phyloP scores from a whole-genome alignment of 2,797 vertebrate species.

The Aeoliscus strigatus region DNA sequence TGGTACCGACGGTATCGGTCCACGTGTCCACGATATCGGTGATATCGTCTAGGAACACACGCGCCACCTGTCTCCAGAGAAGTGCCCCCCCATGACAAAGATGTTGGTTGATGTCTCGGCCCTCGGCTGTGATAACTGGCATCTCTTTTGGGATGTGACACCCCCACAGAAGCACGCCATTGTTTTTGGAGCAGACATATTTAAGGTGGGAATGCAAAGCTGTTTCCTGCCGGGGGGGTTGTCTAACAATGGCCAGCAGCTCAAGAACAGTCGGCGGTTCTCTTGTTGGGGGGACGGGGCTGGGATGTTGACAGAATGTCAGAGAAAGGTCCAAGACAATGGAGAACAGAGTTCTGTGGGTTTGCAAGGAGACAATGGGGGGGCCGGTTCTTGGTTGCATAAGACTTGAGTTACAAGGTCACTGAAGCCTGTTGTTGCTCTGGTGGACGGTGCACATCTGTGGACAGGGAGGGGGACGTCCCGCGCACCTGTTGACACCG shows the following conservation, averaged over 20 bases:
- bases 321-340: conserved; percentile 56
- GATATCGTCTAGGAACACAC: too few species aligned
- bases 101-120: too few species aligned
- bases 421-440: neutral
- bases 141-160: conserved; percentile 44
- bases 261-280: conserved; percentile 58
- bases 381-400: conserved; percentile 44
- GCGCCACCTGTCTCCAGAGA: too few species aligned
- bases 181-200: conserved; percentile 73
- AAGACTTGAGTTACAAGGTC: conserved; percentile 33
- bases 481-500: too few species aligned
- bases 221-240: conserved; percentile 69
- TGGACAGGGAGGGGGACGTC: too few species aligned
- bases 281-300: conserved; percentile 53
- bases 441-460: too few species aligned
- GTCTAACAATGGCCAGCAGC: conserved; percentile 64
- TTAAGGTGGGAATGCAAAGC: conserved; percentile 58
- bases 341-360: conserved; percentile 32
- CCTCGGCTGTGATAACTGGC: conserved; percentile 6
- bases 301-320: conserved; percentile 70
- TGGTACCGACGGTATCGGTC: too few species aligned
- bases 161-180: conserved; percentile 58
- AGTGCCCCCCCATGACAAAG: too few species aligned
- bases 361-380: conserved; percentile 57
- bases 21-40: too few species aligned